Base-by-base conservation (phyloP, 2,797 vertebrate species). In the Hafferia zeledoni region DNA sequence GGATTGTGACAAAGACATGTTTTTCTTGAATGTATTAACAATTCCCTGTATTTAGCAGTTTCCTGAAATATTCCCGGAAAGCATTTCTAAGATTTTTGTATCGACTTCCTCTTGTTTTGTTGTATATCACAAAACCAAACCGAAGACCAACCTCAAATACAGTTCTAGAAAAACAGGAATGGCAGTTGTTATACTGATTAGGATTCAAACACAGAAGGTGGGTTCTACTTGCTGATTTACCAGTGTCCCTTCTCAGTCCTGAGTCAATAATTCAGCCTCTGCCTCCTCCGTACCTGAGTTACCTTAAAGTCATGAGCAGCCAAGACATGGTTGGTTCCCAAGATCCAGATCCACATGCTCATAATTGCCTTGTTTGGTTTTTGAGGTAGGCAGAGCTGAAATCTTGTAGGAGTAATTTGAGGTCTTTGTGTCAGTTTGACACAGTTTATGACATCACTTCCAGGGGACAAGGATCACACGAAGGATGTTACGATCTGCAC, bases 1-100 rank as follows among this genome's bases (percentile, higher is more conserved):
- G 72, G 56, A 87, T 28, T 91, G 77, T 69, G 80, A 70, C 37
- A 17, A 92, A 89, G 63, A 56, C 24, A 76, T 18, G 8, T 59
- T 68, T 91, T 76, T 52, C 55, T 72, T 80, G 6, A 93, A 94
- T 59, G 65, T 83, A 88, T 39, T 78, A 67, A 64, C 71, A 71
- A 14, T 84, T 74, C 22, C 91, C 78, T 95, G 43, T 92, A 86
- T 87, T 67, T 81, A 44, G 30, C 35, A 17, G 17, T 81, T 95
- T 87, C 35, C 39, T 71, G 43, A 94, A 90, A 47, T 95, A 92
- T 39, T 92, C 28, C 53, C 56, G 59, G 76, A 85, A 95, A 85
- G 93, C 1, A 37, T 63, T 93, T 85, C 27, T 80, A 83, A 81
- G 56, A 83, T 69, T 94, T 96, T 95, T 95, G 46, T 81, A 86